Conservation (phyloP, 92 coral and sea anemone species). For the Parazoanthus atlanticus region DNA sequence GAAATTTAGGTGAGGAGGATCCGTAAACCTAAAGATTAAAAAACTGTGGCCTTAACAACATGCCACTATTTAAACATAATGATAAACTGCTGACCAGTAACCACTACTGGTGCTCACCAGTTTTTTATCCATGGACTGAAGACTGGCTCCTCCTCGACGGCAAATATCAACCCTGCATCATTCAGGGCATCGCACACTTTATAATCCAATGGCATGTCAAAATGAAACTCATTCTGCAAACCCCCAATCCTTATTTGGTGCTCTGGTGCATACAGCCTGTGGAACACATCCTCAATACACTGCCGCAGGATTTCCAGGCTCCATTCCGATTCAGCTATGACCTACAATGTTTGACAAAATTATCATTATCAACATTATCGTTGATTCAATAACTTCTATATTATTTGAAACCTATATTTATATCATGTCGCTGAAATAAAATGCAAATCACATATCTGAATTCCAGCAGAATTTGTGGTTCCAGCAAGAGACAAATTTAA, state of each 20-base stretch:
- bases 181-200: slow-evolving; percentile 70
- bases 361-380: too few relatives aligned
- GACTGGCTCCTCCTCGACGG: slow-evolving; percentile 56
- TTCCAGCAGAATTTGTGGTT: too few relatives aligned
- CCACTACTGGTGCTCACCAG: neutral
- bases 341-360: slow-evolving; percentile 41
- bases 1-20: too few relatives aligned
- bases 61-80: neutral
- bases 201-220: slow-evolving; percentile 79
- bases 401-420: too few relatives aligned
- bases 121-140: neutral
- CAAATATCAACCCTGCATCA: slow-evolving; percentile 80
- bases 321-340: slow-evolving; percentile 82
- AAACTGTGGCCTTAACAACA: too few relatives aligned
- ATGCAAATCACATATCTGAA: too few relatives aligned
- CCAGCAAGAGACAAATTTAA: neutral
- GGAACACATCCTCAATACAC: slow-evolving; percentile 71
- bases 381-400: too few relatives aligned
- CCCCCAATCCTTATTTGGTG: slow-evolving; percentile 54
- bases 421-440: too few relatives aligned
- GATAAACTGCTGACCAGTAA: too few relatives aligned
- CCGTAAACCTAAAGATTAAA: too few relatives aligned
- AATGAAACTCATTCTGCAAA: slow-evolving; percentile 86
- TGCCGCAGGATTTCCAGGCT: slow-evolving; percentile 54
- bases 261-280: slow-evolving; percentile 70